Evolutionary conservation across 2,888 invertebrate genomes (phyloP).

Genomic region (Harpagoxenus sublaevis): DNA sequence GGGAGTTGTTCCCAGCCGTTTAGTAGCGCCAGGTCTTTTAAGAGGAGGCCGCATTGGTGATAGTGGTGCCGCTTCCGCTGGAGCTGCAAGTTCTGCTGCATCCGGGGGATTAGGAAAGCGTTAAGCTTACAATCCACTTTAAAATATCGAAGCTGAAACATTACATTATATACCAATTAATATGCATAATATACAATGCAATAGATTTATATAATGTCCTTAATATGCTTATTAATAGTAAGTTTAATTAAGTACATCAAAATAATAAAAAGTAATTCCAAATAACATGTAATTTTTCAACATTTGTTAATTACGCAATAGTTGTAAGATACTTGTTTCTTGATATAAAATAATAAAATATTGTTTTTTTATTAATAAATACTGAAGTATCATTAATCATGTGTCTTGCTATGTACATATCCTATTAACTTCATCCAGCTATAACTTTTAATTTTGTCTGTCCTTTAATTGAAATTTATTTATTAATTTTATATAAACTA

Average conservation of each 20-base stretch:
- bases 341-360: not conserved
- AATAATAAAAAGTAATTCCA: not conserved
- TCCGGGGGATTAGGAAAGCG: not conserved
- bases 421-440: not conserved
- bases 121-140: not conserved
- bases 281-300: conserved; percentile 3
- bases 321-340: not conserved
- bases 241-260: conserved; percentile 18
- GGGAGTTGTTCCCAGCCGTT: not conserved
- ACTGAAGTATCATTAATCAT: not conserved
- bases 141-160: not conserved
- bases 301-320: not conserved
- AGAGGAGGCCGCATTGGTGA: not conserved
- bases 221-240: conserved; percentile 7
- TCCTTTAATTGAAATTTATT: not conserved
- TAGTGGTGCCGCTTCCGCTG: not conserved
- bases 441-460: not conserved
- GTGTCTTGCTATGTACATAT: not conserved
- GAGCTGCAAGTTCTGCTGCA: conserved; percentile 11
- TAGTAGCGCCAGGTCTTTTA: not conserved
- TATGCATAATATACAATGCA: not conserved
- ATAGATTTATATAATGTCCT: not conserved
- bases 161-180: not conserved
- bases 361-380: not conserved
- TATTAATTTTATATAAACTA: not conserved